A percentile compares a stretch with the other conserved stretches of the same genome.
Evolutionary conservation across 2,888 invertebrate species (phyloP).

Genomic region (Drosophila bunnanda): DNA sequence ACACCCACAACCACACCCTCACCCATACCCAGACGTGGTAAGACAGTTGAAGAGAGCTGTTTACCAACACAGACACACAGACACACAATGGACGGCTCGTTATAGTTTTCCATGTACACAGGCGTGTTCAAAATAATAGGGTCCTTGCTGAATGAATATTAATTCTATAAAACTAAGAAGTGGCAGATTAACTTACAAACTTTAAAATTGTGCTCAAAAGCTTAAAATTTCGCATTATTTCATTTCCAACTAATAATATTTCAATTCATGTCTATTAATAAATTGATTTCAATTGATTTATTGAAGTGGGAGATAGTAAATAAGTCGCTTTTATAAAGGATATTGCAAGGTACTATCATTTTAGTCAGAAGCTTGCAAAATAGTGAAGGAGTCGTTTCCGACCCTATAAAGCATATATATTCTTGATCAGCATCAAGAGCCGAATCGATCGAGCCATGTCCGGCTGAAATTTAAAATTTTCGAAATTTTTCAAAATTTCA

Average conservation of each 20-base stretch:
- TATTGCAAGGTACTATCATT: too few species aligned
- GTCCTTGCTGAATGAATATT: background rate
- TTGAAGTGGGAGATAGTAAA: background rate
- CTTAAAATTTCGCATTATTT: background rate
- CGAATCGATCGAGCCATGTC: too few species aligned
- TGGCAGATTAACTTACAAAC: too few species aligned
- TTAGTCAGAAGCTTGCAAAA: too few species aligned
- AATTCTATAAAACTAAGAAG: background rate
- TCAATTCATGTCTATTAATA: background rate
- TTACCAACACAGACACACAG: slow-evolving; percentile 21
- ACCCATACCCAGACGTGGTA: background rate
- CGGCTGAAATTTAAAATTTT: too few species aligned
- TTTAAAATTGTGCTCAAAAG: background rate
- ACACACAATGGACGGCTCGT: slow-evolving; percentile 37
- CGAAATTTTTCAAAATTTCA: too few species aligned
- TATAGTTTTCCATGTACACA: slow-evolving; percentile 49
- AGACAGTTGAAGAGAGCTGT: slow-evolving; percentile 17
- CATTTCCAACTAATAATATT: background rate
- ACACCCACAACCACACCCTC: slow-evolving; percentile 12
- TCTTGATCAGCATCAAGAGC: too few species aligned
- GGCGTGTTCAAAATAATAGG: background rate
- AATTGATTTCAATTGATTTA: background rate
- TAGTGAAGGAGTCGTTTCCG: too few species aligned
- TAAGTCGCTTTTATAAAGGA: background rate
- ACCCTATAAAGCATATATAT: too few species aligned